Evolutionary conservation across 2,113 vertebrate genomes (phyloP), one percentile per base, ranked within the genome.

Genomic region (Bambusicola thoracicus): DNA sequence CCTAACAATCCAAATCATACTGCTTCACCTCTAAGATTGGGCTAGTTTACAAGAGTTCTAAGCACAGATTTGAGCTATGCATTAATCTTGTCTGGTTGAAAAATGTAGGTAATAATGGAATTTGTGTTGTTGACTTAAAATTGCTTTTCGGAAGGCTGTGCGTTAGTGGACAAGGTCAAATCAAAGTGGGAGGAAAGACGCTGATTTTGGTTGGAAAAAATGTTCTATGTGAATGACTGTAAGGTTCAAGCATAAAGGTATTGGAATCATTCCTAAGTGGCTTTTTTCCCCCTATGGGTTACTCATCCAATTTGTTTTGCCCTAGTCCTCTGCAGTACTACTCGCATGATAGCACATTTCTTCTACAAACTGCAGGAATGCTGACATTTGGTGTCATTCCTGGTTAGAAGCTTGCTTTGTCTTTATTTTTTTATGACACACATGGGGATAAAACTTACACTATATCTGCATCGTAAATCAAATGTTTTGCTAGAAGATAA

Each of bases 381-480:
- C 85, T 97, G 94, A 93, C 81, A 89, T 74, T 84, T 78, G 72
- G 14, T 94, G 88, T 95, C 91, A 49, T 84, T 93, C 49, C 49
- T 86, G 61, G 74, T 95, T 94, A 93, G 41, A 80, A 46, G 46
- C 25, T 85, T 95, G 58, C 78, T 94, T 95, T 92, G 44, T 95
- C 85, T 92, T 96, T 82, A 73, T 94, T 94, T 95, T 92, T 93
- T 94, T 59, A 73, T 56, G 40, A 91, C 86, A 69, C 78, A 44
- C 66, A 43, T 87, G 92, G 91, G 90, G 55, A 94, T 91, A 94
- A 94, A 93, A 93, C 69, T 88, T 90, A 67, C 36, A 69, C 43
- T 62, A 67, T 92, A 82, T 90, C 82, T 73, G 40, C 87, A 61
- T 90, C 94, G 95, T 96, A 97, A 96, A 94, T 96, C 91, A 93